phyloP scores from a whole-genome alignment of 2,797 vertebrate genomes.

The Peromyscus attwateri region DNA sequence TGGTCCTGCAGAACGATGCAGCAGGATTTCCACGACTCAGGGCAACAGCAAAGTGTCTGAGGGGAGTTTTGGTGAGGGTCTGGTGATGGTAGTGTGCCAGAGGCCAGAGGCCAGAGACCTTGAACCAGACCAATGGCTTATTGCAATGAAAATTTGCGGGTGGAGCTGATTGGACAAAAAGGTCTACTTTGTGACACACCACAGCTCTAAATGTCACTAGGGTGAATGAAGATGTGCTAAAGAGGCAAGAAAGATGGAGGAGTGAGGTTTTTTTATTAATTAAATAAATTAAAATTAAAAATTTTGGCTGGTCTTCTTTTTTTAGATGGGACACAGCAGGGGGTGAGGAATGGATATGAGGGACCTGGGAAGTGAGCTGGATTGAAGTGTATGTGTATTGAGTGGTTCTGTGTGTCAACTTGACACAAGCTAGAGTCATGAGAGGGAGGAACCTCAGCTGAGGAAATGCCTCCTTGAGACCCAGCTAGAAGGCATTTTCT shows the following conservation, averaged over 20 bases:
- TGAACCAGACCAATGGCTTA: not conserved
- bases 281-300: not conserved
- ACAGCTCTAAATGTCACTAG: not conserved
- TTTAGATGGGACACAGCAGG: not conserved
- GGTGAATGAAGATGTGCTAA: not conserved
- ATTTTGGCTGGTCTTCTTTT: not conserved
- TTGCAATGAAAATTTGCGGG: not conserved
- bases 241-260: not conserved
- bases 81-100: not conserved
- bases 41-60: not conserved
- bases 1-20: not conserved
- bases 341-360: not conserved
- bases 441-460: not conserved
- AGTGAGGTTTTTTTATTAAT: not conserved
- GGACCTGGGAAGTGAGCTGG: not conserved
- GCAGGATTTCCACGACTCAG: not conserved
- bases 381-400: not conserved
- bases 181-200: not conserved
- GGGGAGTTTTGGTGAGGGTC: not conserved
- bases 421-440: not conserved
- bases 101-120: not conserved
- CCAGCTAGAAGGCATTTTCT: not conserved
- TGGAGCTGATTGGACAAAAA: not conserved
- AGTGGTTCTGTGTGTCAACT: not conserved
- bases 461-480: not conserved